Conservation (phyloP, 2,797 vertebrate species). For the Spinus olivaceus region DNA sequence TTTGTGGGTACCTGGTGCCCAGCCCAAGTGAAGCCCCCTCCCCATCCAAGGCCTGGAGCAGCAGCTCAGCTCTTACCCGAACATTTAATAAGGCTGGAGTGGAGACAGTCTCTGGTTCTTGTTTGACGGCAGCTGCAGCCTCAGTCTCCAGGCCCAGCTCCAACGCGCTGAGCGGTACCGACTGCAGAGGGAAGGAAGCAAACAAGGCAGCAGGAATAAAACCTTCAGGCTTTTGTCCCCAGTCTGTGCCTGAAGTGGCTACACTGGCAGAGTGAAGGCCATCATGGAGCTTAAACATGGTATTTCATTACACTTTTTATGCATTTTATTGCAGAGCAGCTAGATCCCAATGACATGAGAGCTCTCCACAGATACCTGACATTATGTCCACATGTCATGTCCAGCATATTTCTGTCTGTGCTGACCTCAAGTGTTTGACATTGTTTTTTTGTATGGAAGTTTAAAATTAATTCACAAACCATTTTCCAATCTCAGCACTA, state of each 20-base stretch:
- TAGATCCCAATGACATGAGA: not conserved
- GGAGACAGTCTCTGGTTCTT: constrained; percentile 79
- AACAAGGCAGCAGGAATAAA: not conserved
- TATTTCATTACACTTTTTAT: not conserved
- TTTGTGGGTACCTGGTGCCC: not conserved
- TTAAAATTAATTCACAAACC: not conserved
- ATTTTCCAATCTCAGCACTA: not conserved
- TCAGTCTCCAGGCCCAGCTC: constrained; percentile 85
- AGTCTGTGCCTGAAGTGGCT: not conserved
- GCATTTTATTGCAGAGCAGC: not conserved
- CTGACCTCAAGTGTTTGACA: not conserved
- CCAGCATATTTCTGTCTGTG: not conserved
- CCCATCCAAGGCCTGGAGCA: not conserved
- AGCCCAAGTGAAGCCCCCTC: not conserved
- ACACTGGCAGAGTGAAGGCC: not conserved
- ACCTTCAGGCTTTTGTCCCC: not conserved
- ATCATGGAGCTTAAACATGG: not conserved
- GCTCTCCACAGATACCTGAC: not conserved
- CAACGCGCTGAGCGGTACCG: constrained; percentile 86
- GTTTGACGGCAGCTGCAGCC: constrained; percentile 78
- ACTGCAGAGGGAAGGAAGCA: constrained; percentile 72
- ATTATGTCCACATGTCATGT: not conserved
- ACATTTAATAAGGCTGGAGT: constrained; percentile 85
- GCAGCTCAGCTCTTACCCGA: constrained; percentile 81
- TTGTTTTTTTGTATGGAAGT: not conserved